These are phyloP conservation scores for Plagodis dolabraria DNA, from an alignment of 2,888 invertebrate species.

Conservation along the genomic window DNA sequence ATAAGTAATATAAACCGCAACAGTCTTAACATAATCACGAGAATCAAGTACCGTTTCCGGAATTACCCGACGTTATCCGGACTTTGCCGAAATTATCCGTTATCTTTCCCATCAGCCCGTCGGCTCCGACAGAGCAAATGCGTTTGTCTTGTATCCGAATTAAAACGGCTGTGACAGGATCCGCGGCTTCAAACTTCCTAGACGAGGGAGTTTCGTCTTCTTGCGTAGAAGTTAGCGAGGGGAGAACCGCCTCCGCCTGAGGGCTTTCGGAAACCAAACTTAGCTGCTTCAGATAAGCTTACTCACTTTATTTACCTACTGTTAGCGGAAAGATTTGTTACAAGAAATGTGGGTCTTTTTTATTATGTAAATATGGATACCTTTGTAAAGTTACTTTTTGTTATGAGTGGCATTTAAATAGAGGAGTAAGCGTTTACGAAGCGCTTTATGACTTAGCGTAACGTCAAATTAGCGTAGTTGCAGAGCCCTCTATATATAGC, in stretches of 20 bases:
- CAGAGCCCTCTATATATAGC: too few species aligned
- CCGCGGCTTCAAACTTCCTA: conserved; percentile 47
- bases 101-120: not conserved
- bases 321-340: too few species aligned
- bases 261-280: not conserved
- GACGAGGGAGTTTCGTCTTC: conserved; percentile 36
- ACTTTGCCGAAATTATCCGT: not conserved
- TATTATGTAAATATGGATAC: too few species aligned
- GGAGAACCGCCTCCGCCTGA: not conserved
- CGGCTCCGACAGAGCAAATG: conserved; percentile 49
- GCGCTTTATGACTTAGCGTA: too few species aligned
- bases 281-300: not conserved
- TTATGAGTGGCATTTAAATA: too few species aligned
- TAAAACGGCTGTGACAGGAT: conserved; percentile 43
- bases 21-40: too few species aligned
- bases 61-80: not conserved
- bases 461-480: too few species aligned
- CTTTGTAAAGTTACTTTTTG: too few species aligned
- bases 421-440: too few species aligned
- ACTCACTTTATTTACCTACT: too few species aligned
- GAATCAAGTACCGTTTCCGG: not conserved
- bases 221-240: not conserved
- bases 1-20: too few species aligned
- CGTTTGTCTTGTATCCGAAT: conserved; percentile 61
- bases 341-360: too few species aligned